A percentile compares a stretch with the other conserved stretches of the same genome.
phyloP scores from a whole-genome alignment of 2,113 vertebrate genomes.

The Datnioides undecimradiatus region DNA sequence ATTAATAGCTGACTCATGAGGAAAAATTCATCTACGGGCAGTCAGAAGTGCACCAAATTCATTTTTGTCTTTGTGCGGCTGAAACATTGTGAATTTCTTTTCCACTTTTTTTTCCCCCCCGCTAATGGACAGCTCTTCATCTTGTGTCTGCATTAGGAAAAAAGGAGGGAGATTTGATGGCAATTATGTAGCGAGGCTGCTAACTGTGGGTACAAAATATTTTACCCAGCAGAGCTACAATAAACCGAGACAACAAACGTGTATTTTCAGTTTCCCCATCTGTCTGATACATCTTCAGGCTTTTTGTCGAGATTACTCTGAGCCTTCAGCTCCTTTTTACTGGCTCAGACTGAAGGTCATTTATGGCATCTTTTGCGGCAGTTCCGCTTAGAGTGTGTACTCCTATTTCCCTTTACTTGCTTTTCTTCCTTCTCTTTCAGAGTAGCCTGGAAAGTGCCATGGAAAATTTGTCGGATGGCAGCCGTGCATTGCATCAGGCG shows the following conservation, averaged over 20 bases:
- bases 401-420: background rate
- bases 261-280: background rate
- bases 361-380: background rate
- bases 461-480: background rate
- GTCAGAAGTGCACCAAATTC: background rate
- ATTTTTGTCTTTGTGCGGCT: conserved; percentile 2
- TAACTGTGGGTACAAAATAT: background rate
- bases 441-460: background rate
- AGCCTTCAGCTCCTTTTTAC: background rate
- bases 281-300: background rate
- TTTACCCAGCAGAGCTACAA: background rate
- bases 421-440: background rate
- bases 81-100: background rate
- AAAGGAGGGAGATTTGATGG: background rate
- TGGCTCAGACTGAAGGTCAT: background rate
- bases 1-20: conserved; percentile 34
- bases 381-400: background rate
- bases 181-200: background rate
- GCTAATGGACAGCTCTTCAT: background rate
- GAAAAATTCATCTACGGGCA: background rate
- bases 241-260: background rate
- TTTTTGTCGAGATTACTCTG: background rate
- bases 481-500: conserved; percentile 7
- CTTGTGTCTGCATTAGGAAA: background rate
- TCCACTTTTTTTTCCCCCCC: background rate